phyloP scores from a whole-genome alignment of 1,140 invertebrate genomes.

The Nautilus pompilius region DNA sequence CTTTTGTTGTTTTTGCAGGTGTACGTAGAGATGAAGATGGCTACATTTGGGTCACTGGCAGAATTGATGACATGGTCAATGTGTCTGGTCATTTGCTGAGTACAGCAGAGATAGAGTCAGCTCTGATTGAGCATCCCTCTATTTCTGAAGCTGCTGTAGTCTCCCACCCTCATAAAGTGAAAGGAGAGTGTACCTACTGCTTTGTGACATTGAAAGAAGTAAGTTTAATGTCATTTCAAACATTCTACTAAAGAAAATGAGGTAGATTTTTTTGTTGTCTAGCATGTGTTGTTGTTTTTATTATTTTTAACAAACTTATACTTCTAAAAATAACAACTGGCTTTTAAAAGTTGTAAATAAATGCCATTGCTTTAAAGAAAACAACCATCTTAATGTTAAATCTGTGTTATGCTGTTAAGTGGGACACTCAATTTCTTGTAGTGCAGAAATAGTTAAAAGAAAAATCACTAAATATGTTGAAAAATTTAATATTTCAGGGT shows the following conservation, averaged over 20 bases:
- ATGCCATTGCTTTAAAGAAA: too few relatives aligned
- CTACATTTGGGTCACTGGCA: slow-evolving; percentile 94
- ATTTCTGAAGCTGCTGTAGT: slow-evolving; percentile 95
- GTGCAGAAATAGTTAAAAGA: too few relatives aligned
- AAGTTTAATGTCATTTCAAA: slow-evolving; percentile 10
- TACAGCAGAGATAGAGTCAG: slow-evolving; percentile 89
- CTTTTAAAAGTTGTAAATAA: too few relatives aligned
- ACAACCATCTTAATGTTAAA: too few relatives aligned
- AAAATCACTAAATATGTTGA: too few relatives aligned
- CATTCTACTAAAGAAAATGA: too few relatives aligned
- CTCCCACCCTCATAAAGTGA: slow-evolving; percentile 85
- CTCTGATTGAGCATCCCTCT: slow-evolving; percentile 66
- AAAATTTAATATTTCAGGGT: slow-evolving; percentile 53
- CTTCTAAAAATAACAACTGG: too few relatives aligned
- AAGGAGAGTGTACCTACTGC: slow-evolving; percentile 95
- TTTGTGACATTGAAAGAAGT: slow-evolving; percentile 86
- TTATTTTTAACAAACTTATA: too few relatives aligned
- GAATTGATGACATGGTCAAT: slow-evolving; percentile 97
- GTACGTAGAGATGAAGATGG: slow-evolving; percentile 88
- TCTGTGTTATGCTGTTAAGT: too few relatives aligned
- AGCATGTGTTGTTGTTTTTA: too few relatives aligned
- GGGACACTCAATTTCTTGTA: too few relatives aligned
- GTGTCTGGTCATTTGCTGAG: slow-evolving; percentile 96
- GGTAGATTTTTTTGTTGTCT: too few relatives aligned
- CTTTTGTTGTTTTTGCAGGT: slow-evolving; percentile 56